Conservation (phyloP, 2,888 invertebrate species). For the Polymixis flavicincta region DNA sequence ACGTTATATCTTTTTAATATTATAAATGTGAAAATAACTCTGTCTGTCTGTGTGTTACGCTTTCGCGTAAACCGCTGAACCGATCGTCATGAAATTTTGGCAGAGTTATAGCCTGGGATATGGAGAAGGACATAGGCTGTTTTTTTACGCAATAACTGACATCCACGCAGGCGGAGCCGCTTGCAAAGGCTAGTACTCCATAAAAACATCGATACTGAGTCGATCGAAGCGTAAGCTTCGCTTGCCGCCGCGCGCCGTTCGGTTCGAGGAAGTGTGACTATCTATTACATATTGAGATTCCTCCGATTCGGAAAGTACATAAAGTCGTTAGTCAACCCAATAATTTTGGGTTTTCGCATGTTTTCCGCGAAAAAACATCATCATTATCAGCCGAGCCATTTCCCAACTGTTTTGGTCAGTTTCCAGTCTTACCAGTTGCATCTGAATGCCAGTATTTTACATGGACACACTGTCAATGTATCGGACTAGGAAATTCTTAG, state of each 20-base stretch:
- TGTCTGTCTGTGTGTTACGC: too few relatives aligned
- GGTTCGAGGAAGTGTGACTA: background rate
- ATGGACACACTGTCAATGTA: background rate
- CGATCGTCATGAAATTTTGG: too few relatives aligned
- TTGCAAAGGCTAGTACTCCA: too few relatives aligned
- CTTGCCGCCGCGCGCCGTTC: background rate
- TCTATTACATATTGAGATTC: too few relatives aligned
- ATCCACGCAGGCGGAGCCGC: too few relatives aligned
- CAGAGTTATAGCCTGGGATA: too few relatives aligned
- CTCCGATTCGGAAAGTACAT: background rate
- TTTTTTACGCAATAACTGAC: too few relatives aligned
- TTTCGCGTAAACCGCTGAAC: too few relatives aligned
- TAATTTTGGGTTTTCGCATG: background rate
- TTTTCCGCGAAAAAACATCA: too few relatives aligned
- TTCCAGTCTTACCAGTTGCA: background rate
- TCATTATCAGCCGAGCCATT: background rate
- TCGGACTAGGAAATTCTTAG: background rate
- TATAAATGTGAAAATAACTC: too few relatives aligned
- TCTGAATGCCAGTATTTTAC: background rate
- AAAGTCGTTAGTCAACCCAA: background rate
- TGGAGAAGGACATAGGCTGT: too few relatives aligned
- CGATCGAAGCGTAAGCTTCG: background rate
- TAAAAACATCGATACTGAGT: background rate
- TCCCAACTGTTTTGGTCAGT: background rate
- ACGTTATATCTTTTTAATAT: too few relatives aligned